These are phyloP conservation scores for Gobio occitaniae DNA, from an alignment of 2,797 vertebrate genomes.

Conservation along the genomic window DNA sequence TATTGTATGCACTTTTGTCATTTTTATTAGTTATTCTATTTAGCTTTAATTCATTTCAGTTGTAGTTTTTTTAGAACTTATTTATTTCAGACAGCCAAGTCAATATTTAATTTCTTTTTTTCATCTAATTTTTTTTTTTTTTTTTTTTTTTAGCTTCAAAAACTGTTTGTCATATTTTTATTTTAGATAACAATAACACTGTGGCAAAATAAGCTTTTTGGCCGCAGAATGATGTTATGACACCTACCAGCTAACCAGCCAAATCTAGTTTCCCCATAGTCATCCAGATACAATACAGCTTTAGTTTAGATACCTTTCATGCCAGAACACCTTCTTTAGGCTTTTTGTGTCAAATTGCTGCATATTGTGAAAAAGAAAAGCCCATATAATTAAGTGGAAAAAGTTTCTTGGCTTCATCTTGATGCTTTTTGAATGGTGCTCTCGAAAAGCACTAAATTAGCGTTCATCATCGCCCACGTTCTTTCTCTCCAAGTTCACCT, in stretches of 20 bases:
- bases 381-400: slow-evolving; percentile 12
- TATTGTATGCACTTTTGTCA: neutral
- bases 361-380: slow-evolving; percentile 18
- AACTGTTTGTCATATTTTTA: neutral
- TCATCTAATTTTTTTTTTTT: neutral
- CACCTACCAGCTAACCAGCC: neutral
- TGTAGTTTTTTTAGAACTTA: too few relatives aligned
- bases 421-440: slow-evolving; percentile 20
- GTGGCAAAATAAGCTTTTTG: neutral
- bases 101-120: neutral
- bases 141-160: too few relatives aligned
- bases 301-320: neutral
- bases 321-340: neutral
- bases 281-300: neutral
- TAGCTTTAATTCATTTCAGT: neutral
- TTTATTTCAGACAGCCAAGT: neutral
- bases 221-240: too few relatives aligned
- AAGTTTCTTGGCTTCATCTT: slow-evolving; percentile 25
- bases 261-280: neutral
- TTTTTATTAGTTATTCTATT: neutral
- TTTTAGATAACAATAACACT: neutral
- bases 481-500: slow-evolving; percentile 34
- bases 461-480: slow-evolving; percentile 52
- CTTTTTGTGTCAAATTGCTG: slow-evolving; percentile 23
- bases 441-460: slow-evolving; percentile 40